phyloP scores from a whole-genome alignment of 2,113 vertebrate genomes.

The Ptyas mucosa region DNA sequence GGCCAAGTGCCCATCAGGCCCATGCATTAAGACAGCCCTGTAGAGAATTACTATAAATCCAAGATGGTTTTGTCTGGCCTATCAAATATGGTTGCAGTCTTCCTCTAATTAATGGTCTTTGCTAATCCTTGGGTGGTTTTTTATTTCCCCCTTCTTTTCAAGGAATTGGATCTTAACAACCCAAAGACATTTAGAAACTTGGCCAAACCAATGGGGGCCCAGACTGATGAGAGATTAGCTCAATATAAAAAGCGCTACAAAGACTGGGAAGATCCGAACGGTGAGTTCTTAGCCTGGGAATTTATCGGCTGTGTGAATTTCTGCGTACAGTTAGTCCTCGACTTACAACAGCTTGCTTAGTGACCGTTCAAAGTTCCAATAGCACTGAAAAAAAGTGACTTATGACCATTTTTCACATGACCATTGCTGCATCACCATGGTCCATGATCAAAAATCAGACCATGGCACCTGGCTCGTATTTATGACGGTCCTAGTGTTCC shows the following conservation, averaged over 20 bases:
- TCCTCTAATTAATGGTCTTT: neutral
- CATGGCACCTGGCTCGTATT: neutral
- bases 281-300: slow-evolving; percentile 59
- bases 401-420: neutral
- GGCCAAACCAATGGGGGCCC: slow-evolving; percentile 95
- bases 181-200: slow-evolving; percentile 96
- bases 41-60: neutral
- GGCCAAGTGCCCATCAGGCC: too few species aligned
- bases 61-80: neutral
- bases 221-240: slow-evolving; percentile 91
- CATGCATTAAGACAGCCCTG: too few species aligned
- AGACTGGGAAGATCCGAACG: slow-evolving; percentile 97
- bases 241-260: slow-evolving; percentile 98
- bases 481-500: neutral
- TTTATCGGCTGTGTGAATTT: neutral
- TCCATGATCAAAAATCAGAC: neutral
- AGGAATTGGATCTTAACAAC: slow-evolving; percentile 94
- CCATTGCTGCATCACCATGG: neutral
- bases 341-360: neutral
- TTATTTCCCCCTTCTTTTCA: slow-evolving; percentile 29
- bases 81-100: neutral
- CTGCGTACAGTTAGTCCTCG: neutral
- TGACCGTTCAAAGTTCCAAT: neutral
- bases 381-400: neutral
- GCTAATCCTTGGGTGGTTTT: neutral